Conservation (phyloP, 2,888 invertebrate genomes). For the Conus canariensis region DNA sequence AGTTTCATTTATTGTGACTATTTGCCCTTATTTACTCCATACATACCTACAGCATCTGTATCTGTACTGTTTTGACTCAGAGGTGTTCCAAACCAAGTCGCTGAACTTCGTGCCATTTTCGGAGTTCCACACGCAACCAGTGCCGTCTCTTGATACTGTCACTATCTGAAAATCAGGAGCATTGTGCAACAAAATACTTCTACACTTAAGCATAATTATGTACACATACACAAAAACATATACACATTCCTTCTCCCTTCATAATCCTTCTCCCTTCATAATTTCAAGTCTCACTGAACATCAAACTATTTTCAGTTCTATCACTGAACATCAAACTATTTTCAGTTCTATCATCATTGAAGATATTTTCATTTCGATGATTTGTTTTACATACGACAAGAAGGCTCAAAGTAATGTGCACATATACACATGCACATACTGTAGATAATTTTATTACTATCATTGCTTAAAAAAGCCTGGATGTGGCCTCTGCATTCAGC, state of each 20-base stretch:
- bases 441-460: no score
- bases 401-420: no score
- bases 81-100: constrained; percentile 86
- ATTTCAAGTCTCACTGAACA: neutral
- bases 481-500: neutral
- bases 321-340: no score
- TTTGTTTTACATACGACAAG: no score
- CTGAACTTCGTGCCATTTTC: constrained; percentile 84
- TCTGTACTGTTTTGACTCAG: constrained; percentile 67
- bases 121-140: constrained; percentile 89
- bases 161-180: constrained; percentile 82
- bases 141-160: constrained; percentile 92
- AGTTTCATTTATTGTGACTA: constrained; percentile 68
- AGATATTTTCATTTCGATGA: no score
- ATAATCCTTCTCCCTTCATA: neutral
- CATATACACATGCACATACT: no score
- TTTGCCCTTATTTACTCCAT: constrained; percentile 81
- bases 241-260: no score
- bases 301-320: no score
- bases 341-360: no score
- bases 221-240: neutral
- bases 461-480: no score
- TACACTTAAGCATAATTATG: neutral
- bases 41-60: constrained; percentile 76
- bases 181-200: constrained; percentile 26